Base-by-base conservation (phyloP, 2,888 invertebrate species). In the Agrotis exclamationis region DNA sequence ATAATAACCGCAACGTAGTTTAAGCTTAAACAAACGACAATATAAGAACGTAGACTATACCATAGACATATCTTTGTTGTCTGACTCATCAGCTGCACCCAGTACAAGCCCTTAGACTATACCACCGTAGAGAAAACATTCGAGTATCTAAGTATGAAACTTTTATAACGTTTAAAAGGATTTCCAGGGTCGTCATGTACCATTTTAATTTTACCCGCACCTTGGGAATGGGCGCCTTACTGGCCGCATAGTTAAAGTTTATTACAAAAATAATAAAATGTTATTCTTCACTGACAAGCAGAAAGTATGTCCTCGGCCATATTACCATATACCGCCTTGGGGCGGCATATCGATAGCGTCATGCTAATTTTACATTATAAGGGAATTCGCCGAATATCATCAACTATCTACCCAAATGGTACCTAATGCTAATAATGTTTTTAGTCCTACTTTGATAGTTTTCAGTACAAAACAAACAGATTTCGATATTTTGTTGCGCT, bases 321-420 rank as follows among this genome's bases (percentile, higher is more conserved):
- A 85, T 85, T 83, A 78, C 28, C 80, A 82, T 80, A 85, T 28
- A 65, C 71, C 56, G 76, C 84, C 72, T 67, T 53, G 66, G 59
- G 74, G 83, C 74, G 66, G 65, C 48, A 74, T 69, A 74, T 74
- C 71, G 74, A 78, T 80, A 82, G 51, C 72, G 76, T 71, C 81
- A 86, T 86, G 82, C 77, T 80, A 87, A 88, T 88, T 76, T 74
- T 70, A 77, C 70, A 83, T 86, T 86, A 86, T 85, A 80, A 82
- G 70, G 79, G 79, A 85, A 86, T 88, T 85, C 71, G 67, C 75
- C 81, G 70, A 85, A 86, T 81, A 77, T 70, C 63, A 54, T 48
- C 53, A 54, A 70, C 74, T 60, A 60, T 45, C 72, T 63, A 60
- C 45, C 50, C 6, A 74, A 79, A 74, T 79, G 62, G 70, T 64